Evolutionary conservation across 2,113 vertebrate species (phyloP).

Genomic region (Mesoclemmys tuberculata): DNA sequence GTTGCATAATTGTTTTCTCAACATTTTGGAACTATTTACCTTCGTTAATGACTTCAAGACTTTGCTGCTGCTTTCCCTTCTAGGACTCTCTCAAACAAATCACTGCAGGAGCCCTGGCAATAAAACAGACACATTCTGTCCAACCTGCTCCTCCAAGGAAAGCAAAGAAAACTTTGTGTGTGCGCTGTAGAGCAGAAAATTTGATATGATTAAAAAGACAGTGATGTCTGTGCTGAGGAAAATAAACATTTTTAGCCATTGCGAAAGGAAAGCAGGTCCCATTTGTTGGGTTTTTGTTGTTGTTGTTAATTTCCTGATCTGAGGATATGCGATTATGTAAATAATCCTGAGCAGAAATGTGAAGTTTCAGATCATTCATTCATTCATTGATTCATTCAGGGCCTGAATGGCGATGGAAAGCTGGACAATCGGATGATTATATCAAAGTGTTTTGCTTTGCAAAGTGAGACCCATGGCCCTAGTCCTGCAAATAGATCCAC

Average conservation of each 20-base stretch:
- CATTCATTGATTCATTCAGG: background rate
- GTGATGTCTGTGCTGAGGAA: background rate
- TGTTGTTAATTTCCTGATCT: background rate
- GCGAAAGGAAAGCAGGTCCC: background rate
- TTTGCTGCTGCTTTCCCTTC: background rate
- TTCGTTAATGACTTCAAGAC: background rate
- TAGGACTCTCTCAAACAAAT: too few species aligned
- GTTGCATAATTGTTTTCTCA: background rate
- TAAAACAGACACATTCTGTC: rapidly evolving
- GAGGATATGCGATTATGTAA: background rate
- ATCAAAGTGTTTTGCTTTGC: rapidly evolving
- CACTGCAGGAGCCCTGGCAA: background rate
- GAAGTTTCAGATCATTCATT: background rate
- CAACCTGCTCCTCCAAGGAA: background rate
- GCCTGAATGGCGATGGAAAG: rapidly evolving
- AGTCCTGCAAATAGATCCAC: rapidly evolving
- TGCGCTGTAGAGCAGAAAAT: background rate
- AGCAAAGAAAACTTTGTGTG: background rate
- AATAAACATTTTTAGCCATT: background rate
- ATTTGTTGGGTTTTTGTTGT: background rate
- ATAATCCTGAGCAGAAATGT: background rate
- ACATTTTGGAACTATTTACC: background rate
- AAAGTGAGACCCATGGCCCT: rapidly evolving
- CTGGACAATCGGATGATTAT: rapidly evolving
- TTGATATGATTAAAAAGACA: background rate